These are phyloP conservation scores for Diachasmimorpha longicaudata DNA, from an alignment of 1,140 invertebrate species.

Conservation along the genomic window DNA sequence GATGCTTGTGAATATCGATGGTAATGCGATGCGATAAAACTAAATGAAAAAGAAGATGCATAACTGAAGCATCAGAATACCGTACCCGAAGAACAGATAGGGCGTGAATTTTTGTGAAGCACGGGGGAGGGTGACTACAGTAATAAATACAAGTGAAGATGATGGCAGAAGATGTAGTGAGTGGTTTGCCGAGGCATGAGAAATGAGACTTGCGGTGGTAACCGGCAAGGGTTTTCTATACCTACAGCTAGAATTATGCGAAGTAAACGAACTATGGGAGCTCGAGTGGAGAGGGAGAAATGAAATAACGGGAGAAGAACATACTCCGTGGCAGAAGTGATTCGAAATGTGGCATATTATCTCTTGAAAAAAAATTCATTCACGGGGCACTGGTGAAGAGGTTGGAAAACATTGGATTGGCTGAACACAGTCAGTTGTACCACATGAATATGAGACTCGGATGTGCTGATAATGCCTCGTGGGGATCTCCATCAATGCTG, in stretches of 20 bases:
- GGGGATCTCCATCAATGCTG: not conserved
- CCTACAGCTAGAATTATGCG: not conserved
- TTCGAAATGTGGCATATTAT: not conserved
- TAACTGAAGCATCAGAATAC: not conserved
- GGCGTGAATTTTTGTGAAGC: not conserved
- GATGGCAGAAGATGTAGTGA: not conserved
- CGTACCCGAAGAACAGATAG: not conserved
- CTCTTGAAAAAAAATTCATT: constrained; percentile 2
- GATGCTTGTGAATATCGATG: not conserved
- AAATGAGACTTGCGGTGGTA: not conserved
- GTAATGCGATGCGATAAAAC: not conserved
- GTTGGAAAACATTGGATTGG: not conserved
- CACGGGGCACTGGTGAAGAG: not conserved
- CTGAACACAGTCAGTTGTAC: not conserved
- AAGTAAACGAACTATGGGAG: not conserved
- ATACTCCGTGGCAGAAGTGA: not conserved
- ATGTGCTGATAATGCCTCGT: not conserved
- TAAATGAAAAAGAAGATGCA: not conserved
- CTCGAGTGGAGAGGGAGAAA: not conserved
- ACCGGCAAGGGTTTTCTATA: not conserved
- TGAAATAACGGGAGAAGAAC: not conserved
- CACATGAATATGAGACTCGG: not conserved
- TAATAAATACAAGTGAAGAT: not conserved
- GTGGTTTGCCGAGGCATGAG: not conserved
- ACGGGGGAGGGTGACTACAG: not conserved